phyloP scores from a whole-genome alignment of 2,797 vertebrate species.

The Poliocrania exsul region DNA sequence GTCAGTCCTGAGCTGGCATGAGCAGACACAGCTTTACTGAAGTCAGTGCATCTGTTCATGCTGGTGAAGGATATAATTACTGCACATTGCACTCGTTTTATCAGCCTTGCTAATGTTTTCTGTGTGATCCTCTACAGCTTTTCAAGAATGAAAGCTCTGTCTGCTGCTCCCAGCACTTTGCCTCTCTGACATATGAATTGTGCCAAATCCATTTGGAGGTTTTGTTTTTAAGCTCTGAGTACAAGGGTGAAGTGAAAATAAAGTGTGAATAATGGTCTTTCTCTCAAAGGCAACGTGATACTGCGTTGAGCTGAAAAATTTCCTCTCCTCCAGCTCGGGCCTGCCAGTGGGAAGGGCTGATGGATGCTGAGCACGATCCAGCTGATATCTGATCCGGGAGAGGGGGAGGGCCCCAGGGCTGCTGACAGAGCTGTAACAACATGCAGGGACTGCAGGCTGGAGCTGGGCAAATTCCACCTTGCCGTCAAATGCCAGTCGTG shows the following conservation, averaged over 20 bases:
- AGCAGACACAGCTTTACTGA: slow-evolving; percentile 32
- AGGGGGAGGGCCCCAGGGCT: not conserved
- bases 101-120: slow-evolving; percentile 56
- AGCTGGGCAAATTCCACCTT: not conserved
- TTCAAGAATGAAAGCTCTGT: slow-evolving; percentile 57
- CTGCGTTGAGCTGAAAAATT: slow-evolving; percentile 25
- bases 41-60: slow-evolving; percentile 49
- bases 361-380: slow-evolving; percentile 55
- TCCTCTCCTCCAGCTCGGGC: not conserved
- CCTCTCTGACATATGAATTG: slow-evolving; percentile 62
- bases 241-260: slow-evolving; percentile 64
- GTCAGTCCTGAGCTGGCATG: not conserved
- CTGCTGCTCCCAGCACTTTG: slow-evolving; percentile 52
- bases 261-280: slow-evolving; percentile 61
- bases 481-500: not conserved
- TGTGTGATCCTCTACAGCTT: slow-evolving; percentile 45
- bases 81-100: slow-evolving; percentile 49
- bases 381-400: slow-evolving; percentile 8
- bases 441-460: not conserved
- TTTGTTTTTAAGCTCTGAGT: slow-evolving; percentile 53
- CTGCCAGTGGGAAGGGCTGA: slow-evolving; percentile 25
- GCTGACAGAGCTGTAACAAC: slow-evolving; percentile 24
- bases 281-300: slow-evolving; percentile 46
- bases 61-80: slow-evolving; percentile 50
- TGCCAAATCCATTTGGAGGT: slow-evolving; percentile 53